Percentiles rank a stretch among this genome's conserved stretches.
phyloP scores from a whole-genome alignment of 2,888 invertebrate species.

The Eupeodes luniger region DNA sequence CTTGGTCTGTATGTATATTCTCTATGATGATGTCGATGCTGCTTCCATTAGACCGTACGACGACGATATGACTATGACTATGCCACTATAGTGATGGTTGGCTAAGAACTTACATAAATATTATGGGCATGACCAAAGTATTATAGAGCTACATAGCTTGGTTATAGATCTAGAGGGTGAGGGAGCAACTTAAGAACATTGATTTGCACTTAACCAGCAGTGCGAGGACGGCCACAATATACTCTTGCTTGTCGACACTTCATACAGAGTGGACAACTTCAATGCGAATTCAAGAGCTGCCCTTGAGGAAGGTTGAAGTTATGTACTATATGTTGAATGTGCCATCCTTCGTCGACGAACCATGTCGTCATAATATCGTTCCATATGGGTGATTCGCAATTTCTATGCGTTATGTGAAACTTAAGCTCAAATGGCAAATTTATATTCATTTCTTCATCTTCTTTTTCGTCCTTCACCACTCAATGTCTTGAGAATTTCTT shows the following conservation, averaged over 20 bases:
- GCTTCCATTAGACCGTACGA: background rate
- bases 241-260: conserved; percentile 32
- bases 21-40: conserved; percentile 9
- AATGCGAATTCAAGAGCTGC: conserved; percentile 23
- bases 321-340: background rate
- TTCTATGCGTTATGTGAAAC: conserved; percentile 29
- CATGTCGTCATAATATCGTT: conserved; percentile 18
- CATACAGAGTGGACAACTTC: conserved; percentile 25
- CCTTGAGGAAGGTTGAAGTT: conserved; percentile 59
- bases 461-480: background rate
- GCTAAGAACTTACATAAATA: conserved; percentile 25
- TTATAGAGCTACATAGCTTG: no score
- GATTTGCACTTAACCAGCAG: conserved; percentile 70
- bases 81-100: conserved; percentile 2
- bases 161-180: no score
- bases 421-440: conserved; percentile 46
- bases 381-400: conserved; percentile 37
- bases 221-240: conserved; percentile 9
- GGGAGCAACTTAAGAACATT: conserved; percentile 63
- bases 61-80: no score
- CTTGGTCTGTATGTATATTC: no score
- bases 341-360: conserved; percentile 10
- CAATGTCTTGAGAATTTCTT: background rate
- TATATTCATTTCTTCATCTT: conserved; percentile 40
- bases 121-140: conserved; percentile 20